These are phyloP conservation scores for Montipora cactus DNA, from an alignment of 64 coral and sea anemone genomes.

Conservation along the genomic window DNA sequence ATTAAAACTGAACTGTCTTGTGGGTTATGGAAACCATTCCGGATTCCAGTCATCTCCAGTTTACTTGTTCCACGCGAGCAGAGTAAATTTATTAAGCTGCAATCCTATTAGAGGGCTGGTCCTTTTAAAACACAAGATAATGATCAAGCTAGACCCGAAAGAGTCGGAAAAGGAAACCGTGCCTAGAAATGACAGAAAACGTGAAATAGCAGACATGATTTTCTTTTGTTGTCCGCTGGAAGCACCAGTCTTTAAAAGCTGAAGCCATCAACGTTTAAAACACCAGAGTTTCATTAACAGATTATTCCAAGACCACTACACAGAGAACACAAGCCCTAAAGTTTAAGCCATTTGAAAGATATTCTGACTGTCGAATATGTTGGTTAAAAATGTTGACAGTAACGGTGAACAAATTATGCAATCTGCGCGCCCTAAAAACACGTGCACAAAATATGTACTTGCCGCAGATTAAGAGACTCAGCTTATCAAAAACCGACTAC, in stretches of 20 bases:
- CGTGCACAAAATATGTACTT: neutral
- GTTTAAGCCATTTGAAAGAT: neutral
- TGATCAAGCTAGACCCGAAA: neutral
- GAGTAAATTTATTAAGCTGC: neutral
- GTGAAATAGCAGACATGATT: neutral
- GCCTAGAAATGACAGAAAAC: constrained; percentile 2
- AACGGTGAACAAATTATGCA: neutral
- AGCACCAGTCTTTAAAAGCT: neutral
- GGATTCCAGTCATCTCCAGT: neutral
- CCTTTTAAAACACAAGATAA: neutral
- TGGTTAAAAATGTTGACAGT: neutral
- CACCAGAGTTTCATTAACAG: too few relatives aligned
- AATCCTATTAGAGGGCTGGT: neutral
- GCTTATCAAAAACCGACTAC: neutral
- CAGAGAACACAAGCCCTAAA: too few relatives aligned
- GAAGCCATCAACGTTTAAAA: neutral
- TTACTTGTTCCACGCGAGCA: neutral
- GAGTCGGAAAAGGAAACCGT: neutral
- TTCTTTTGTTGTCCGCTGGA: neutral
- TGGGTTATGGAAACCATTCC: neutral
- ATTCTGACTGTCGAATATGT: neutral
- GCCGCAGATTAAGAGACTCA: neutral
- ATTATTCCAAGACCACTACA: too few relatives aligned
- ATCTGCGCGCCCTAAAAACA: neutral
- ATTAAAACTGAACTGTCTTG: neutral